Percentiles rank a stretch among this genome's conserved stretches.
Evolutionary conservation across 2,113 vertebrate species (phyloP).

Genomic region (Cavia aperea): DNA sequence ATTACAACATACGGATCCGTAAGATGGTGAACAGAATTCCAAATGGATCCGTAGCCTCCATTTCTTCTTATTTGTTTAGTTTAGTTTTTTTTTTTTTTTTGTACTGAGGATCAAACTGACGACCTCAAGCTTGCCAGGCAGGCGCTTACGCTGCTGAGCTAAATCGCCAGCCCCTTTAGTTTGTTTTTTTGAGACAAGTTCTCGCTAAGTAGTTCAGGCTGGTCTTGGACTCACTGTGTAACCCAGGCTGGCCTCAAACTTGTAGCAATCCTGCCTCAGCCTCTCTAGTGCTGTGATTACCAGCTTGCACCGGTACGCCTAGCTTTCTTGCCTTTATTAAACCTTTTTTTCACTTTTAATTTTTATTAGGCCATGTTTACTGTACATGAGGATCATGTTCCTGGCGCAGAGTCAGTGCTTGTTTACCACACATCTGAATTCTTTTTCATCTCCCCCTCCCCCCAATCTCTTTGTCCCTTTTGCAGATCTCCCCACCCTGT

Average conservation of each 20-base stretch:
- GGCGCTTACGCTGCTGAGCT: too few species aligned
- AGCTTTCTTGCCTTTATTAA: neutral
- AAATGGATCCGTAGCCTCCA: neutral
- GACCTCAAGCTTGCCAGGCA: too few species aligned
- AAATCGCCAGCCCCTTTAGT: too few species aligned
- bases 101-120: too few species aligned
- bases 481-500: neutral
- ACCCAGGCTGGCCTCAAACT: too few species aligned
- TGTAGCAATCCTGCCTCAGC: neutral
- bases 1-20: neutral
- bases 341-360: neutral
- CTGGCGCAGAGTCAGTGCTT: neutral
- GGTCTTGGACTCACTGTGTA: neutral
- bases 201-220: neutral
- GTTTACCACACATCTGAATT: neutral
- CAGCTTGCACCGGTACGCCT: neutral
- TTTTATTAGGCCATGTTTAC: neutral
- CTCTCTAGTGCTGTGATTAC: neutral
- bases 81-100: too few species aligned
- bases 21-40: neutral
- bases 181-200: neutral
- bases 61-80: neutral
- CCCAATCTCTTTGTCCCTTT: neutral
- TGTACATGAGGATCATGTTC: neutral
- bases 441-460: neutral